These are phyloP conservation scores for Polyergus mexicanus DNA, from an alignment of 1,140 invertebrate genomes.

Conservation along the genomic window DNA sequence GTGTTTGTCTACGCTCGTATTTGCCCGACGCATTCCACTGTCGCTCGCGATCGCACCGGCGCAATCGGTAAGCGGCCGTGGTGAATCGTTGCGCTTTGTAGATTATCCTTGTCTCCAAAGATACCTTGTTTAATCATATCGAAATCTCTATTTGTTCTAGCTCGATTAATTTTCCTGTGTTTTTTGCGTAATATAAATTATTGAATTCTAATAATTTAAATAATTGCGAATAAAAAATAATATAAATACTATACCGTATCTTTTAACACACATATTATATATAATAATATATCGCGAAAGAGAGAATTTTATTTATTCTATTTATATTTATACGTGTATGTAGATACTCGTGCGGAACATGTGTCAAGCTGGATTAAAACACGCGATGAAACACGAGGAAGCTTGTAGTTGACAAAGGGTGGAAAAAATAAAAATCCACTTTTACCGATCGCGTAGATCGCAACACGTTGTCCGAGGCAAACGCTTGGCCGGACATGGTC, in stretches of 20 bases:
- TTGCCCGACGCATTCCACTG: conserved; percentile 79
- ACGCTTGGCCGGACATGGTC: conserved; percentile 15
- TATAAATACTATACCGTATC: no score
- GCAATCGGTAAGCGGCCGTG: conserved; percentile 46
- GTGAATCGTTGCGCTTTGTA: conserved; percentile 50
- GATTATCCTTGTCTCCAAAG: conserved; percentile 38
- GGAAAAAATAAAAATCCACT: conserved; percentile 43
- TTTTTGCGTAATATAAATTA: background rate
- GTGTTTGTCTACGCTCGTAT: conserved; percentile 78
- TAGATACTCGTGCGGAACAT: conserved; percentile 38
- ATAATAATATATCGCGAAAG: background rate
- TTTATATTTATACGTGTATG: conserved; percentile 39
- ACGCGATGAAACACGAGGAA: conserved; percentile 49
- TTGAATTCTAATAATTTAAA: conserved; percentile 24
- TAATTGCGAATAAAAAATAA: background rate
- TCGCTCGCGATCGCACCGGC: conserved; percentile 68
- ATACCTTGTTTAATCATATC: background rate
- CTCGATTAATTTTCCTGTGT: background rate
- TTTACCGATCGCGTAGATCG: conserved; percentile 49
- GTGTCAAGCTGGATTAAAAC: conserved; percentile 55
- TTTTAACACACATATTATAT: background rate
- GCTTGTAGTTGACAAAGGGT: conserved; percentile 41
- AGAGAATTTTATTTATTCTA: conserved; percentile 5
- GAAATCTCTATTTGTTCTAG: background rate
- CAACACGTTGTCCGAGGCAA: conserved; percentile 15